Base-by-base conservation (phyloP, 2,113 vertebrate species). In the Ornithorhynchus anatinus region DNA sequence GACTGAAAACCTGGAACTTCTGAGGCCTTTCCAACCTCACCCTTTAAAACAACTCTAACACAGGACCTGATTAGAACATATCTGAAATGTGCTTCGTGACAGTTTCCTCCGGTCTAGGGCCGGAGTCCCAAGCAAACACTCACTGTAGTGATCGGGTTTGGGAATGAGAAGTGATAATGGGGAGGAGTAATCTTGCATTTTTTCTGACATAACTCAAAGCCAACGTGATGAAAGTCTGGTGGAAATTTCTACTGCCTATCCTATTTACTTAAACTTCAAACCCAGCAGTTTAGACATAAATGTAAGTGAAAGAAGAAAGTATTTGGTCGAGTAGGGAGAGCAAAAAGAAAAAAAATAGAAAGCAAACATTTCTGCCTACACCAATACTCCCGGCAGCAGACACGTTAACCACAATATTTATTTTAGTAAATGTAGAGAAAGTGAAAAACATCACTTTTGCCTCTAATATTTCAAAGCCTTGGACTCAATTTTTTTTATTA, bases 351-450 rank as follows among this genome's bases (percentile, higher is more conserved):
- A 23, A 82, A 40, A 35, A 20, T 12, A 15, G 8, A 8, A 43
- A 25, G 8, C 6, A 33, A 10, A 50, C 38, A 54, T 60, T 64
- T 52, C 67, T 66, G 77, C 82, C 84, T 71, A 29, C 1, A 4
- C 37, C 75, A 79, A 75, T 64, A 82, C 50, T 84, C 56, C 65
- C 68, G 78, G 78, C 32, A 72, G 25, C 59, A 78, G 69, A 58
- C 78, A 72, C 11, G 68, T 52, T 61, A 65, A 88, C 84, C 81
- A 74, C 84, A 82, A 32, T 80, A 58, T 86, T 91, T 88, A 82
- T 87, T 89, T 87, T 82, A 86, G 82, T 57, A 74, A 77, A 86
- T 67, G 53, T 7, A 82, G 47, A 85, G 56, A 40, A 42, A 86
- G 67, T 16, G n/a, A 43, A 59, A 71, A 88, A 83, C 82, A 79